These are phyloP conservation scores for Myiozetetes cayanensis DNA, from an alignment of 2,113 vertebrate genomes.

Conservation along the genomic window DNA sequence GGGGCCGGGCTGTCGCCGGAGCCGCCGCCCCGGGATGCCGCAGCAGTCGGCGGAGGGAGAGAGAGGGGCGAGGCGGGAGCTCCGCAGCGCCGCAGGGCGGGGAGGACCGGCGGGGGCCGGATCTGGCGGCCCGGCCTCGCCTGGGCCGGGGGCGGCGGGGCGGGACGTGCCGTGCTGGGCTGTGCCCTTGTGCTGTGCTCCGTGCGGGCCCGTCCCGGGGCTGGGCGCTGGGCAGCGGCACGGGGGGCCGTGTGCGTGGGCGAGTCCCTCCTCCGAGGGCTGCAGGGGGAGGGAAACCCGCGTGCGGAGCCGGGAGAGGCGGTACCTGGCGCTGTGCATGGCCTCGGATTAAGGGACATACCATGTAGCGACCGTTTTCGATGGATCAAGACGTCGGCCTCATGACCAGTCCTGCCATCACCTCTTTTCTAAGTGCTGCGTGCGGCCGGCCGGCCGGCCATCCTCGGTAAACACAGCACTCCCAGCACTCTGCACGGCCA, in stretches of 20 bases:
- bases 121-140: neutral
- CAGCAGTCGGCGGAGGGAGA: neutral
- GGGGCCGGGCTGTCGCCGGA: neutral
- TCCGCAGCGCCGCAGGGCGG: slow-evolving; percentile 1
- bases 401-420: accelerated
- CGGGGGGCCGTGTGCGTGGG: accelerated
- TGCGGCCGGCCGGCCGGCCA: neutral
- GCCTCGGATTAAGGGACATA: neutral
- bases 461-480: accelerated
- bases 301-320: neutral
- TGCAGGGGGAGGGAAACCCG: accelerated
- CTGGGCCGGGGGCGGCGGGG: neutral
- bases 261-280: accelerated
- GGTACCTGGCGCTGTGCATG: neutral
- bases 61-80: neutral
- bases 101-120: neutral
- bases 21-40: neutral
- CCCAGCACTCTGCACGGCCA: accelerated
- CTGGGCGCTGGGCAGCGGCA: accelerated
- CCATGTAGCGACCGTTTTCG: accelerated
- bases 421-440: accelerated
- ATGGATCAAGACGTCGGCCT: no score
- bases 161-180: neutral
- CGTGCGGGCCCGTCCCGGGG: neutral
- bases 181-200: neutral